Evolutionary conservation across 1,140 invertebrate species (phyloP).

Genomic region (Drosophila neocordata): DNA sequence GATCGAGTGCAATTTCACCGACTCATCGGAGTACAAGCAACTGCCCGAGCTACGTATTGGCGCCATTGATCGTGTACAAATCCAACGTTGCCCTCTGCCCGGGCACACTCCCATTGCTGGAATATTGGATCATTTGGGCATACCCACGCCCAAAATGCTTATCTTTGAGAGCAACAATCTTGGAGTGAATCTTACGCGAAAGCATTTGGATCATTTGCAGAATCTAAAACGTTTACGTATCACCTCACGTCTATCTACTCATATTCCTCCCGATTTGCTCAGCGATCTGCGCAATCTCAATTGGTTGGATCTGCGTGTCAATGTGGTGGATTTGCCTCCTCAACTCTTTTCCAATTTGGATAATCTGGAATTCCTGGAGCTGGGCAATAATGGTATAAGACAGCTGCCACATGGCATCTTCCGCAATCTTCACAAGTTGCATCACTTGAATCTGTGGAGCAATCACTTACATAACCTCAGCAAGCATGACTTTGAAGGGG

Average conservation of each 20-base stretch:
- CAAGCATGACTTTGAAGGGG: constrained; percentile 85
- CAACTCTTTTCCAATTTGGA: constrained; percentile 84
- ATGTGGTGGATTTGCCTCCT: constrained; percentile 85
- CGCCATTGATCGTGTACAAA: constrained; percentile 59
- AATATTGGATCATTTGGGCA: constrained; percentile 66
- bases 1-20: constrained; percentile 66
- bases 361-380: constrained; percentile 85
- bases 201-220: constrained; percentile 63
- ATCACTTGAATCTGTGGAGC: constrained; percentile 86
- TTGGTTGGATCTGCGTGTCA: constrained; percentile 85
- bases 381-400: constrained; percentile 85
- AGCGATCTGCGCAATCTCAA: constrained; percentile 84
- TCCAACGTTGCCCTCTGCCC: constrained; percentile 70
- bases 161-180: constrained; percentile 74
- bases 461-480: constrained; percentile 86
- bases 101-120: constrained; percentile 61
- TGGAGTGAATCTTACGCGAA: constrained; percentile 65
- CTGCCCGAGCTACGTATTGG: constrained; percentile 66
- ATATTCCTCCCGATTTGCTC: constrained; percentile 85
- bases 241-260: constrained; percentile 68
- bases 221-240: constrained; percentile 63
- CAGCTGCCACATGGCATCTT: constrained; percentile 85
- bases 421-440: constrained; percentile 84
- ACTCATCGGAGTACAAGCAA: constrained; percentile 59
- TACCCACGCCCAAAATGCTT: constrained; percentile 51